A percentile compares a stretch with the other conserved stretches of the same genome.
phyloP scores from a whole-genome alignment of 2,797 vertebrate species.

The Hephaestus fuliginosus region DNA sequence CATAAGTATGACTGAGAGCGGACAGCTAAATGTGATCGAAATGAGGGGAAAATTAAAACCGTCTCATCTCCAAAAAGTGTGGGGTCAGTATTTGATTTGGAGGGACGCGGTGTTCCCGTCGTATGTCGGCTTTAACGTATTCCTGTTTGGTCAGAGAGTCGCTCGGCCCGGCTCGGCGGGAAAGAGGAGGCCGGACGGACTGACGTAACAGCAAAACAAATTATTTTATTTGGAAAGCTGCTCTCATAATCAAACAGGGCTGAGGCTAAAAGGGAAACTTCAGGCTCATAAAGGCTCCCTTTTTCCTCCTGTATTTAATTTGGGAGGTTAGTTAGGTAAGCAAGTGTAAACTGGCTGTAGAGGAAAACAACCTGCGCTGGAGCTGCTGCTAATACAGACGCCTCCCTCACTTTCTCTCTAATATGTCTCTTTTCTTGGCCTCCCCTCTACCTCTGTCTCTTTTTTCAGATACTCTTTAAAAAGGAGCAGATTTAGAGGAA shows the following conservation, averaged over 20 bases:
- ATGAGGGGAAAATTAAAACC: constrained; percentile 36
- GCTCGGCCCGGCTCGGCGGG: constrained; percentile 23
- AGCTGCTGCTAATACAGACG: constrained; percentile 39
- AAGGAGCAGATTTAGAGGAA: constrained; percentile 47
- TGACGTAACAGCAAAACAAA: constrained; percentile 82
- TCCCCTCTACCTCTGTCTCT: constrained; percentile 9
- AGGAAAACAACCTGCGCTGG: constrained; percentile 70
- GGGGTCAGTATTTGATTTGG: constrained; percentile 76
- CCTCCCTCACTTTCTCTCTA: neutral
- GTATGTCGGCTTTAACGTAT: constrained; percentile 39
- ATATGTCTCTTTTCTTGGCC: neutral
- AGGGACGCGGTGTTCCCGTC: constrained; percentile 59
- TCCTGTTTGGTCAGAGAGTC: constrained; percentile 53
- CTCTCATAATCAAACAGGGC: constrained; percentile 79
- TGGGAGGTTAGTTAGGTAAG: constrained; percentile 77
- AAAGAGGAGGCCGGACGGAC: constrained; percentile 34
- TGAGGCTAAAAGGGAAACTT: constrained; percentile 73
- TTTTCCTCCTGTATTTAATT: constrained; percentile 77
- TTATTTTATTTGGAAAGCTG: constrained; percentile 85
- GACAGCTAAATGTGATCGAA: constrained; percentile 7
- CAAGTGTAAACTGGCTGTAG: constrained; percentile 65
- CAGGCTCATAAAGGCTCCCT: constrained; percentile 75
- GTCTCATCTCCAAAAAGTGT: constrained; percentile 48
- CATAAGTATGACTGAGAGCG: constrained; percentile 12
- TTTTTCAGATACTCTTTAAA: constrained; percentile 33